Percentiles rank a stretch among this genome's conserved stretches.
phyloP scores from a whole-genome alignment of 1,140 invertebrate genomes.

The Pseudobourletiella spinata region DNA sequence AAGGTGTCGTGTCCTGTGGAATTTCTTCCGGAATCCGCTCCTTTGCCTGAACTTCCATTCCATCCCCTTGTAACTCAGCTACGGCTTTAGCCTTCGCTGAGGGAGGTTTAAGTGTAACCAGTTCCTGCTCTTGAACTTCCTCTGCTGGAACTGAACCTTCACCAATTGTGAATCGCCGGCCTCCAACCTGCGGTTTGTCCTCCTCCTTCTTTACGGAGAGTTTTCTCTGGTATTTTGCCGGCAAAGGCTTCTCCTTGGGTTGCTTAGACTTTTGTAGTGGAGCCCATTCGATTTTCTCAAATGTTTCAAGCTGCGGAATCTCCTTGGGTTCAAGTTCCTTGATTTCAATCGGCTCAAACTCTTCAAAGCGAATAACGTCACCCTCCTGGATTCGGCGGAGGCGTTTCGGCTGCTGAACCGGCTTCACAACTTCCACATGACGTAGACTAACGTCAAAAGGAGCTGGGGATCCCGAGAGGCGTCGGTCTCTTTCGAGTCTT shows the following conservation, averaged over 20 bases:
- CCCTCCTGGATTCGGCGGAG: neutral
- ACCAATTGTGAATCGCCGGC: neutral
- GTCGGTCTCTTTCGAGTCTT: no score
- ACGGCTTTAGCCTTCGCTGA: no score
- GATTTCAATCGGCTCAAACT: neutral
- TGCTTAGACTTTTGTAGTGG: neutral
- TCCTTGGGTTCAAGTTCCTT: neutral
- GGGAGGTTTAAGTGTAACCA: no score
- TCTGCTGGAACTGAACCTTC: neutral
- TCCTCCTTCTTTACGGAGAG: neutral
- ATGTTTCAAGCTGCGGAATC: neutral
- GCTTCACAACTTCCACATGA: neutral
- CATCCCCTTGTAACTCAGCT: no score
- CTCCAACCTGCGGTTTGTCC: neutral
- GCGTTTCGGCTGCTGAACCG: neutral
- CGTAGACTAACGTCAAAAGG: no score
- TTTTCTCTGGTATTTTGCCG: neutral
- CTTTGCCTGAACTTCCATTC: no score
- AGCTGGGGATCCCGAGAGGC: no score
- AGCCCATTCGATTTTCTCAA: neutral
- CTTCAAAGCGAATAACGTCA: neutral
- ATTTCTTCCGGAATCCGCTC: no score
- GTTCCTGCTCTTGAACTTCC: neutral
- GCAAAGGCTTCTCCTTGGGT: neutral
- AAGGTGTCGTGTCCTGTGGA: neutral